Evolutionary conservation across 2,888 invertebrate species (phyloP).

Genomic region (Synergus japonicus): DNA sequence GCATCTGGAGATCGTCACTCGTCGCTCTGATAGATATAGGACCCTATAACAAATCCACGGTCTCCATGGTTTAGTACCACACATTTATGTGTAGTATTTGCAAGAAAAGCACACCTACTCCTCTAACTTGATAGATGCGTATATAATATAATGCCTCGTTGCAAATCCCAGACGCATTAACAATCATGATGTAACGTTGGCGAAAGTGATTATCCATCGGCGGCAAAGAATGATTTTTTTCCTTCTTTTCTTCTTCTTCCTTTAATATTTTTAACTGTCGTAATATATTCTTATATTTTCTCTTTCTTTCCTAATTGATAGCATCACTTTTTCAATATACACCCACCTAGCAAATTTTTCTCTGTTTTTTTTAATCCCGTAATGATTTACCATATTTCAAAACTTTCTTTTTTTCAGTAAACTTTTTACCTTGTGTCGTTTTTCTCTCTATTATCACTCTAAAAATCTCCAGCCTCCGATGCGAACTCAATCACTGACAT

Average conservation of each 20-base stretch:
- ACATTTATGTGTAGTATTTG: background rate
- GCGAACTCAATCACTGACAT: background rate
- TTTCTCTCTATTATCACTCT: background rate
- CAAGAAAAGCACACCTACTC: background rate
- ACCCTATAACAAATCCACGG: constrained; percentile 1
- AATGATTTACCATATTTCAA: background rate
- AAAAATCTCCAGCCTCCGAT: constrained; percentile 1
- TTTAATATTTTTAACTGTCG: background rate
- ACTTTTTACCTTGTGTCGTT: background rate
- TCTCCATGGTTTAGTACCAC: constrained; percentile 2
- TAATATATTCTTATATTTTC: background rate
- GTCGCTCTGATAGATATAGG: constrained; percentile 11
- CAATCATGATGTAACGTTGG: constrained; percentile 1
- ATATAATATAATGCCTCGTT: constrained; percentile 4
- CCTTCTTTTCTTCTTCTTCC: background rate
- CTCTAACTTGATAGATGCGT: background rate
- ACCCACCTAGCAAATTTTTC: background rate
- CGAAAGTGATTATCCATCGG: constrained; percentile 9
- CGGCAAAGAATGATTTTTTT: background rate
- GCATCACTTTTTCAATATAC: background rate
- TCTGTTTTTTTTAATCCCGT: background rate
- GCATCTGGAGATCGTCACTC: constrained; percentile 24
- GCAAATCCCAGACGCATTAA: constrained; percentile 26
- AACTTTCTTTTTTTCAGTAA: background rate
- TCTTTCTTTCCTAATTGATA: background rate